phyloP scores from a whole-genome alignment of 2,797 vertebrate species.

The Ataeniobius toweri region DNA sequence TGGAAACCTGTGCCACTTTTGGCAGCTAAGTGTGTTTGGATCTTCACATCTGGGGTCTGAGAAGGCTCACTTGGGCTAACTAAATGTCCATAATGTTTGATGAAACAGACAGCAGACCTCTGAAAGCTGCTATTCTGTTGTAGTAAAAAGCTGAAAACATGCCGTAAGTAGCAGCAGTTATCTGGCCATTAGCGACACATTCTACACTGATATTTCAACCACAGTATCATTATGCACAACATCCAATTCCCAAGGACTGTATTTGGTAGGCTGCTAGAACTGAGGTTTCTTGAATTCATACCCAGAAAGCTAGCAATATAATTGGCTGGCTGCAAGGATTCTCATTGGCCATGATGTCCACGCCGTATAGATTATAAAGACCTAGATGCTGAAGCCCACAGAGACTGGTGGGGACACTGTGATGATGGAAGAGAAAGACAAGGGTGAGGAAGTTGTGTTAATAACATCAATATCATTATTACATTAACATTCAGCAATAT shows the following conservation, averaged over 20 bases:
- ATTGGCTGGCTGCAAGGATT: background rate
- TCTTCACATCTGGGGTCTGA: slow-evolving; percentile 22
- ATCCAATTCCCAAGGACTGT: background rate
- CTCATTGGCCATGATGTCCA: background rate
- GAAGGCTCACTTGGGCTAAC: slow-evolving; percentile 4
- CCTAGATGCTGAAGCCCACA: too few relatives aligned
- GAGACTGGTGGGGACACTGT: background rate
- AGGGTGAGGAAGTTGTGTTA: background rate
- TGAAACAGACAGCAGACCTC: background rate
- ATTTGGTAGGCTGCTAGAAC: background rate
- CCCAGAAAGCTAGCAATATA: background rate
- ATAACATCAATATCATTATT: background rate
- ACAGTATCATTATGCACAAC: too few relatives aligned
- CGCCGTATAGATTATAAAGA: background rate
- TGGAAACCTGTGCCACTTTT: slow-evolving; percentile 31
- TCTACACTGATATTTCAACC: background rate
- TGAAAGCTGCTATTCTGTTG: background rate
- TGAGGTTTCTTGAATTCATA: background rate
- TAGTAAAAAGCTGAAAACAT: background rate
- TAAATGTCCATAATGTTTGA: background rate
- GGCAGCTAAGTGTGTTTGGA: slow-evolving; percentile 13
- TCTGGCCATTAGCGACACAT: background rate
- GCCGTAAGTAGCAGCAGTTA: background rate
- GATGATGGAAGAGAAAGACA: background rate
- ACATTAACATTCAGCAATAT: background rate